Evolutionary conservation across 1,140 invertebrate species (phyloP), one percentile per base, ranked within the genome.

Genomic region (Halyomorpha halys): DNA sequence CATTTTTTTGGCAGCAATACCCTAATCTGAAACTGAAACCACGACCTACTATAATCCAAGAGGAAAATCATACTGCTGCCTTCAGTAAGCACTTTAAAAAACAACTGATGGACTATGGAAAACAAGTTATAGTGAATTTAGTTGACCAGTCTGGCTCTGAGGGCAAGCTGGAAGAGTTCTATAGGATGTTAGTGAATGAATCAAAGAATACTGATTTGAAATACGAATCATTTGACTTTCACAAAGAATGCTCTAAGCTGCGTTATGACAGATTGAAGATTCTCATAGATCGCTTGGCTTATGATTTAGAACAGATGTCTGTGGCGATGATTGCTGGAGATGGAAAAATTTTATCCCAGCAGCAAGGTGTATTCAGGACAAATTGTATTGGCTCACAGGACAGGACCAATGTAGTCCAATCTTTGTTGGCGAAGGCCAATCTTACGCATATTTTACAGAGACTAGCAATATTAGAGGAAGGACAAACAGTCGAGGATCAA

Each of bases 381-480:
- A 99, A 99, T 75, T 99, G 97, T 75, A 91, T 99, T 65, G 97
- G 99, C 77, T 99, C 97, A 76, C 78, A 99, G 27, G 97, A 99
- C 77, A 78, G 97, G 62, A 99, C 97, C 25, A 99, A 99, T 79
- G 97, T 99, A 44, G 94, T 99, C 23, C 97, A 99, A 77, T 90
- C 90, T 73, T 82, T 99, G 81, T 74, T 99, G 23, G 96, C 94
- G 0, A 30, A 8, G 27, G 3, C 27, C 3, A 30, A 30, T 30
- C 27, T 30, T 8, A 30, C 3, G 3, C 8, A 30, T 30, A 8
- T 8, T 30, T 30, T 30, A 30, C 63, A 82, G 66, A 84, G 83
- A 73, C 76, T 94, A 59, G 82, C 82, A 23, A 83, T 94, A 49
- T 73, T 93, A 19, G 75, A 74, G 61, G 71, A 75, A 19, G 78